phyloP scores from a whole-genome alignment of 2,113 vertebrate species.

The Mystacornis crossleyi region DNA sequence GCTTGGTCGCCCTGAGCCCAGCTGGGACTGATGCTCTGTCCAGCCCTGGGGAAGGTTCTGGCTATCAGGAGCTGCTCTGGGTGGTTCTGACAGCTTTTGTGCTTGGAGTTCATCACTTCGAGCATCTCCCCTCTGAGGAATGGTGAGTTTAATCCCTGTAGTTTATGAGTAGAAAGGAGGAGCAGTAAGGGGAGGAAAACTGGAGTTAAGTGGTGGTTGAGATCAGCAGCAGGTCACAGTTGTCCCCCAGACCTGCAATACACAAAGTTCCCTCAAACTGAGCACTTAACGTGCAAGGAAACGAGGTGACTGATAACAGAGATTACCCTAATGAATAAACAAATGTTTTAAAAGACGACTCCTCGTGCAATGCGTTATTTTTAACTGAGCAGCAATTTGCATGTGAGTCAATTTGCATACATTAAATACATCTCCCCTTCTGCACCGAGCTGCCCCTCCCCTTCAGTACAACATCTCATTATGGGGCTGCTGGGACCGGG shows the following conservation, averaged over 20 bases:
- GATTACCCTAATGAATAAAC: slow-evolving; percentile 76
- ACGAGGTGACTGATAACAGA: slow-evolving; percentile 41
- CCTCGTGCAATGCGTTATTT: slow-evolving; percentile 71
- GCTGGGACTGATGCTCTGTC: background rate
- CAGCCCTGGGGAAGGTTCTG: background rate
- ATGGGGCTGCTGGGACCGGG: slow-evolving; percentile 68
- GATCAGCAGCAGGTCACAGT: background rate
- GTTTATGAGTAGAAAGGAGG: background rate
- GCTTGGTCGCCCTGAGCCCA: background rate
- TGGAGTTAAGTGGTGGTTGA: background rate
- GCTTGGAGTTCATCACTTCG: background rate
- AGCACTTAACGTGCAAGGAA: slow-evolving; percentile 46
- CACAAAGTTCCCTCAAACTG: slow-evolving; percentile 46
- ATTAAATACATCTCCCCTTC: slow-evolving; percentile 75
- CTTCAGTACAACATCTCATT: slow-evolving; percentile 72
- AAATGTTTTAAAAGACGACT: slow-evolving; percentile 62
- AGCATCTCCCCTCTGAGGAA: background rate
- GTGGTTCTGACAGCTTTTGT: background rate
- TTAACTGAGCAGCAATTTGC: slow-evolving; percentile 75
- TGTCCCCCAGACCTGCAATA: background rate
- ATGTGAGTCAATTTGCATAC: slow-evolving; percentile 80
- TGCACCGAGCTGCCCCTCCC: slow-evolving; percentile 55
- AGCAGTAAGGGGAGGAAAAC: background rate
- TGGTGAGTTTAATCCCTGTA: background rate
- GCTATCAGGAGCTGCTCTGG: background rate